These are phyloP conservation scores for Diarsia dahlii DNA, from an alignment of 2,888 invertebrate genomes.

Conservation along the genomic window DNA sequence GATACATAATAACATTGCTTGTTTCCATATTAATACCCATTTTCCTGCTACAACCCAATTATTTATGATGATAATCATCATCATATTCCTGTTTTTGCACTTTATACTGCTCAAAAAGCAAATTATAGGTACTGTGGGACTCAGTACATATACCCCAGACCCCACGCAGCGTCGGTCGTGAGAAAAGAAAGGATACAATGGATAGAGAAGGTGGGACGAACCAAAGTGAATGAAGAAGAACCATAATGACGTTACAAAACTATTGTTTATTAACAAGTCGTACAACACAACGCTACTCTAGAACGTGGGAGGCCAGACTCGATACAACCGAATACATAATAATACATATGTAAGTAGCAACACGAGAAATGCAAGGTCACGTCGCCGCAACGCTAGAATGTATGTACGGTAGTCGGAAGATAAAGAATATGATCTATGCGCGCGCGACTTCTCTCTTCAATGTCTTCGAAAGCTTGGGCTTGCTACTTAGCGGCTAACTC, in stretches of 20 bases:
- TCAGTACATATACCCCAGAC: slow-evolving; percentile 31
- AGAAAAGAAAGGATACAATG: slow-evolving; percentile 74
- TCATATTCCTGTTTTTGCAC: neutral
- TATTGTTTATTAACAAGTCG: slow-evolving; percentile 88
- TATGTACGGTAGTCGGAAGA: slow-evolving; percentile 71
- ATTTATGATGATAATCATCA: neutral
- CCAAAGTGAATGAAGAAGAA: slow-evolving; percentile 81
- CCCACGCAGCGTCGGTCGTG: slow-evolving; percentile 53
- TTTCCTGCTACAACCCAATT: neutral
- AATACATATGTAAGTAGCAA: slow-evolving; percentile 73
- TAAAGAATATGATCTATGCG: slow-evolving; percentile 87
- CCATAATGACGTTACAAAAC: slow-evolving; percentile 86
- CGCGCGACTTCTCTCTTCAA: slow-evolving; percentile 82
- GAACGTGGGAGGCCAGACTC: slow-evolving; percentile 80
- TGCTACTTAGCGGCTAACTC: slow-evolving; percentile 77
- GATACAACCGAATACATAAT: slow-evolving; percentile 81
- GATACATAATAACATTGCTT: neutral
- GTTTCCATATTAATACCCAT: slow-evolving; percentile 1
- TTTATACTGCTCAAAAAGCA: neutral
- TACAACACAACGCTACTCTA: slow-evolving; percentile 86
- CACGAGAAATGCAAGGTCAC: slow-evolving; percentile 82
- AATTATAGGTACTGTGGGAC: neutral
- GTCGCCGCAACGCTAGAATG: slow-evolving; percentile 71
- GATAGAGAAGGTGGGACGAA: slow-evolving; percentile 80
- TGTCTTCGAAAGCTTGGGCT: slow-evolving; percentile 82